phyloP scores from a whole-genome alignment of 2,113 vertebrate genomes.

The Syngnathus floridae region DNA sequence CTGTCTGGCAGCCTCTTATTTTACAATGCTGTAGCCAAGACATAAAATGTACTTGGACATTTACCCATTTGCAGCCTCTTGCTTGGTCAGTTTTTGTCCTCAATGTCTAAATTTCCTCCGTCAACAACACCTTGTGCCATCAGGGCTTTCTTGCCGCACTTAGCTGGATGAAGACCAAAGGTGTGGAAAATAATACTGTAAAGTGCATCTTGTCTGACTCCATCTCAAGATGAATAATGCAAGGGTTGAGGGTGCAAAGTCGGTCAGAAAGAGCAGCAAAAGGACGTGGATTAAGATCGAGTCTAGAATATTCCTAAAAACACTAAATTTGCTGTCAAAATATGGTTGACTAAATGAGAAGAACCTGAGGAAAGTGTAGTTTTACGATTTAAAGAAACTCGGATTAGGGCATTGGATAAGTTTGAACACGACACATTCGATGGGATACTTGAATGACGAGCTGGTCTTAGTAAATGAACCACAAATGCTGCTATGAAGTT shows the following conservation, averaged over 20 bases:
- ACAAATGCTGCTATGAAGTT: no score
- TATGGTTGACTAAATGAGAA: no score
- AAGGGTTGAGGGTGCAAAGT: neutral
- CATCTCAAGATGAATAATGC: neutral
- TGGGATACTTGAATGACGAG: no score
- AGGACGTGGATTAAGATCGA: neutral
- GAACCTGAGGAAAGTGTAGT: no score
- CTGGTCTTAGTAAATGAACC: no score
- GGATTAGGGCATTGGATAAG: no score
- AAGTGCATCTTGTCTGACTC: neutral
- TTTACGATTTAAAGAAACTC: no score
- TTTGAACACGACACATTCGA: no score
- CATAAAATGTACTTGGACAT: neutral
- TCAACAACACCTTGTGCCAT: neutral
- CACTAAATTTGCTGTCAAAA: no score
- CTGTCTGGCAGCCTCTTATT: conserved; percentile 4
- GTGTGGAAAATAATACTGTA: neutral
- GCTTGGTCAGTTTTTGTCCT: neutral
- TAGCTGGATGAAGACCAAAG: neutral
- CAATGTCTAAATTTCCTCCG: neutral
- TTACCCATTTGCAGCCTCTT: neutral
- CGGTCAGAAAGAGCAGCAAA: neutral
- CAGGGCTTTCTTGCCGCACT: neutral
- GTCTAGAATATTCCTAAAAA: no score
- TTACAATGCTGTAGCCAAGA: conserved; percentile 1